Evolutionary conservation across 2,888 invertebrate genomes (phyloP).

Genomic region (Protula sp.): DNA sequence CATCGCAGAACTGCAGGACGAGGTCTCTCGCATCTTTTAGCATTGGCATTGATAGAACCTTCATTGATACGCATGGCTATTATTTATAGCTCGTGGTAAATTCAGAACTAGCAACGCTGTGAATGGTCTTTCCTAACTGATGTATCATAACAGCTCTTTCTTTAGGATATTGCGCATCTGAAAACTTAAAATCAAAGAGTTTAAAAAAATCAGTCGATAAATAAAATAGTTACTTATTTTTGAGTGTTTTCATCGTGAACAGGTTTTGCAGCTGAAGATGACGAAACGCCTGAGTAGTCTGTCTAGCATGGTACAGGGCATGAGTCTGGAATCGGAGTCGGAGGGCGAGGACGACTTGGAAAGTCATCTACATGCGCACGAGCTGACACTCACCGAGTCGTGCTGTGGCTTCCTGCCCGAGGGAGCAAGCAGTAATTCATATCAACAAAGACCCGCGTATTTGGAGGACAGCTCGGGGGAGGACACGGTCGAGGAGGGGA

Average conservation of each 20-base stretch:
- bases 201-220: neutral
- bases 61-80: too few species aligned
- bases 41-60: too few species aligned
- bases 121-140: too few species aligned
- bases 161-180: too few species aligned
- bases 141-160: too few species aligned
- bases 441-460: too few species aligned
- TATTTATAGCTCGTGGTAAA: too few species aligned
- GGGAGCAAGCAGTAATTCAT: neutral
- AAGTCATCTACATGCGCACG: constrained; percentile 5
- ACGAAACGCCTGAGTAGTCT: constrained; percentile 19
- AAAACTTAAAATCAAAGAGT: too few species aligned
- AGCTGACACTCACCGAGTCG: constrained; percentile 5
- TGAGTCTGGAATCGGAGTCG: constrained; percentile 5
- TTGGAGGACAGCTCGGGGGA: neutral
- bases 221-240: too few species aligned
- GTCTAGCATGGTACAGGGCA: constrained; percentile 11
- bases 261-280: constrained; percentile 49
- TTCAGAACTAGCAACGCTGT: too few species aligned
- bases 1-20: constrained; percentile 85
- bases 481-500: neutral
- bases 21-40: too few species aligned
- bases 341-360: constrained; percentile 24
- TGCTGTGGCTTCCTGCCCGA: neutral
- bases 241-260: too few species aligned